Evolutionary conservation across 2,888 invertebrate species (phyloP).

Genomic region (Osedax fenrisi): DNA sequence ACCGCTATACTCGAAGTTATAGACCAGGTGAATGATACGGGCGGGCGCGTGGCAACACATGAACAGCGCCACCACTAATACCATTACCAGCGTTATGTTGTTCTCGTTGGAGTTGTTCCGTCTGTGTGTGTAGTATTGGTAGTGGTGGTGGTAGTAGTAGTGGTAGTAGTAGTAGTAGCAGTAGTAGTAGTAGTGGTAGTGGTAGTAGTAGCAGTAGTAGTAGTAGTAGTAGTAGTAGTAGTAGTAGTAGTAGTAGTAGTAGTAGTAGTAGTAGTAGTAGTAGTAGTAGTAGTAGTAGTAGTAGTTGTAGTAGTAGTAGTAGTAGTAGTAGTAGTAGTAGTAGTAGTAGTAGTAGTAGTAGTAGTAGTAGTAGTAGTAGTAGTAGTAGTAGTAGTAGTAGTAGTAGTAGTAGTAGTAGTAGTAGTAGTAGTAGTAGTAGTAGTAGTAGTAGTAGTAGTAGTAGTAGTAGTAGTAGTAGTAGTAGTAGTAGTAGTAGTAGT

Average conservation of each 20-base stretch:
- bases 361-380: neutral
- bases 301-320: neutral
- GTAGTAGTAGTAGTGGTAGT: neutral
- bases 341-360: neutral
- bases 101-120: constrained; percentile 21
- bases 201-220: constrained; percentile 20
- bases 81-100: constrained; percentile 37
- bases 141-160: neutral
- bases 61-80: constrained; percentile 36
- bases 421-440: neutral
- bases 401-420: neutral
- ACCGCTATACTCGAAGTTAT: constrained; percentile 29
- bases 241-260: constrained; percentile 28
- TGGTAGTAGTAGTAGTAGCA: neutral
- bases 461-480: neutral
- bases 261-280: constrained; percentile 31
- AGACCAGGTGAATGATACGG: constrained; percentile 20
- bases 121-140: neutral
- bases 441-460: neutral
- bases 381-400: neutral
- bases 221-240: constrained; percentile 33
- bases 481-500: neutral
- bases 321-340: neutral
- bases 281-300: constrained; percentile 25
- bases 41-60: constrained; percentile 37